Conservation (phyloP, 2,113 vertebrate genomes). For the Pterophyllum scalare region DNA sequence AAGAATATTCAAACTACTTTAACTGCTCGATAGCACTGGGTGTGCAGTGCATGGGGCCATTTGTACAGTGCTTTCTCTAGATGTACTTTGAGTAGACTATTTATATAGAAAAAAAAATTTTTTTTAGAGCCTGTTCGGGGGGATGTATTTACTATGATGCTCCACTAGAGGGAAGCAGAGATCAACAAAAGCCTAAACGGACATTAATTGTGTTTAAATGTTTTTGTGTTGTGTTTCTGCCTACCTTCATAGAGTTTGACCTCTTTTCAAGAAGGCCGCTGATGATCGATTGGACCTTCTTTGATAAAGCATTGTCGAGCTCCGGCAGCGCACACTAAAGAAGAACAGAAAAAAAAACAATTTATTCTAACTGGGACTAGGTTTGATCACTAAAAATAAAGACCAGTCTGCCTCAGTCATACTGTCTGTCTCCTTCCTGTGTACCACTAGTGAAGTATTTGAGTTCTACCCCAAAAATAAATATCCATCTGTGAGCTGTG, state of each 20-base stretch:
- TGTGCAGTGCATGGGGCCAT: background rate
- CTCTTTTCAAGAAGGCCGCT: slow-evolving; percentile 81
- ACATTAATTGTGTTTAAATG: background rate
- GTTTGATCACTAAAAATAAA: background rate
- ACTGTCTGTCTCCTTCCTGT: background rate
- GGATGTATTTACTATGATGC: background rate
- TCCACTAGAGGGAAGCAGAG: slow-evolving; percentile 48
- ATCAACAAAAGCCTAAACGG: background rate
- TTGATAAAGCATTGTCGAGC: slow-evolving; percentile 87
- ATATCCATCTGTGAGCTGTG: background rate
- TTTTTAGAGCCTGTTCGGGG: background rate
- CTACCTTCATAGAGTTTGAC: slow-evolving; percentile 94
- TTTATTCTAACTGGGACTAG: fast-evolving
- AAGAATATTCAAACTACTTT: background rate
- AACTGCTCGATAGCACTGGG: background rate
- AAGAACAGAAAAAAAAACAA: background rate
- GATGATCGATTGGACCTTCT: slow-evolving; percentile 85
- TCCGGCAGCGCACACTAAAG: slow-evolving; percentile 86
- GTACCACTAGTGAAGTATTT: background rate
- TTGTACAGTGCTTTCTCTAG: background rate
- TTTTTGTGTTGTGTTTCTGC: background rate
- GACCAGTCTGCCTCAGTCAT: background rate
- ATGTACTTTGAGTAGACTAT: background rate
- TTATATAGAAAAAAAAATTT: background rate
- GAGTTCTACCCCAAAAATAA: slow-evolving; percentile 4